Evolutionary conservation across 2,888 invertebrate genomes (phyloP).

Genomic region (Cartodere bifasciata): DNA sequence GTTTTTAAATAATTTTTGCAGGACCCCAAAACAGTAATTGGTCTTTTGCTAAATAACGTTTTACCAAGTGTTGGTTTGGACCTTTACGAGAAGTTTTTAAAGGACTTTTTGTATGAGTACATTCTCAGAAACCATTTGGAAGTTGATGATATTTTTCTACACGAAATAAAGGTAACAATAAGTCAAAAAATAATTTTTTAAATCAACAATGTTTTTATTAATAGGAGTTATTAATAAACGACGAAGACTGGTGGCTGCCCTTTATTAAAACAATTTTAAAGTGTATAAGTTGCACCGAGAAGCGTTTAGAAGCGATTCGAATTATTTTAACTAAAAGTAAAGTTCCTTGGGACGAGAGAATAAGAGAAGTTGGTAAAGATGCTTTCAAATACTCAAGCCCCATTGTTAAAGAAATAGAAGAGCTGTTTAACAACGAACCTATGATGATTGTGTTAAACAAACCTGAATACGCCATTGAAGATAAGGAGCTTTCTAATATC

Average conservation of each 20-base stretch:
- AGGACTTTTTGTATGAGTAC: slow-evolving; percentile 31
- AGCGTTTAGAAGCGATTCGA: slow-evolving; percentile 21
- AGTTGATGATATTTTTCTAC: slow-evolving; percentile 32
- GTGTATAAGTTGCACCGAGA: slow-evolving; percentile 20
- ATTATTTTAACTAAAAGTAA: slow-evolving; percentile 21
- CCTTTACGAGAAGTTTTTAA: slow-evolving; percentile 27
- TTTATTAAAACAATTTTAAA: slow-evolving; percentile 21
- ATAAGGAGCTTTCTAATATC: slow-evolving; percentile 18
- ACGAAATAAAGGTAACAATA: slow-evolving; percentile 32
- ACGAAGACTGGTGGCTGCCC: slow-evolving; percentile 22
- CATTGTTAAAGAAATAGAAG: slow-evolving; percentile 28
- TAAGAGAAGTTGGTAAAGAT: slow-evolving; percentile 22
- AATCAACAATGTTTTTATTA: slow-evolving; percentile 9
- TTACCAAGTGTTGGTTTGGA: slow-evolving; percentile 19
- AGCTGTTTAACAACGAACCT: slow-evolving; percentile 31
- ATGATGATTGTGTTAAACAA: slow-evolving; percentile 36
- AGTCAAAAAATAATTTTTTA: slow-evolving; percentile 9
- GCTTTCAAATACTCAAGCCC: slow-evolving; percentile 26
- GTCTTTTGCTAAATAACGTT: slow-evolving; percentile 19
- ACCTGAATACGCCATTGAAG: slow-evolving; percentile 31
- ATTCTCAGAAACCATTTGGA: slow-evolving; percentile 33
- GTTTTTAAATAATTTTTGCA: slow-evolving; percentile 13
- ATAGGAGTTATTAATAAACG: slow-evolving; percentile 21
- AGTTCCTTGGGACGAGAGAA: slow-evolving; percentile 25
- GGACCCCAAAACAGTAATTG: slow-evolving; percentile 21